A percentile compares a stretch with the other conserved stretches of the same genome.
Evolutionary conservation across 2,113 vertebrate genomes (phyloP).

Genomic region (Holacanthus passer): DNA sequence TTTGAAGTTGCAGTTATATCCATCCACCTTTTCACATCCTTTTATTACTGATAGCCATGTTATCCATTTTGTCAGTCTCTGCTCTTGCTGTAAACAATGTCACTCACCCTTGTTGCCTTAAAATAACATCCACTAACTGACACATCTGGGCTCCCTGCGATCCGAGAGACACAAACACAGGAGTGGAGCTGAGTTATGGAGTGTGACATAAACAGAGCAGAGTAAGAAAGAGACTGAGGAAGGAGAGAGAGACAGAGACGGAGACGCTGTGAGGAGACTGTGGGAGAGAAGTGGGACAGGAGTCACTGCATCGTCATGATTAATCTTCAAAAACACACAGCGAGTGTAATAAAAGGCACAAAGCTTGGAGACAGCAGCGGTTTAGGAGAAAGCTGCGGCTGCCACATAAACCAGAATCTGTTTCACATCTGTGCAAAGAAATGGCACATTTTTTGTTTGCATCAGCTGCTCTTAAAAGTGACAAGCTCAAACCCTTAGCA

Average conservation of each 20-base stretch:
- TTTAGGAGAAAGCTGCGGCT: constrained; percentile 4
- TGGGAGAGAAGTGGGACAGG: constrained; percentile 12
- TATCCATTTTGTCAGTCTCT: background rate
- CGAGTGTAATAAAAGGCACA: constrained; percentile 23
- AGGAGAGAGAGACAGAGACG: background rate
- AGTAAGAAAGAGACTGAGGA: constrained; percentile 10
- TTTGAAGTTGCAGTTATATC: background rate
- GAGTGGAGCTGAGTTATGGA: constrained; percentile 35
- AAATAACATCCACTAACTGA: constrained; percentile 29
- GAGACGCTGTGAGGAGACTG: background rate
- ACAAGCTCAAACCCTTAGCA: background rate
- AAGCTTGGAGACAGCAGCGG: constrained; percentile 16
- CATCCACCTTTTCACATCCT: background rate
- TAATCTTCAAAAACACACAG: constrained; percentile 40
- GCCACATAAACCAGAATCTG: constrained; percentile 9
- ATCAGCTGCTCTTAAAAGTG: background rate
- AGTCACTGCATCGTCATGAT: constrained; percentile 34
- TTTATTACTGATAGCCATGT: background rate
- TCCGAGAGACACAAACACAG: constrained; percentile 18
- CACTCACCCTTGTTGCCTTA: background rate
- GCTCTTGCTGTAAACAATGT: constrained; percentile 27
- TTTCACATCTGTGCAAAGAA: background rate
- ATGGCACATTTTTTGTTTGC: background rate
- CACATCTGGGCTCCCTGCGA: constrained; percentile 17
- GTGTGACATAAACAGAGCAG: constrained; percentile 38